These are phyloP conservation scores for Silvanus unidentatus DNA, from an alignment of 2,888 invertebrate species.

Conservation along the genomic window DNA sequence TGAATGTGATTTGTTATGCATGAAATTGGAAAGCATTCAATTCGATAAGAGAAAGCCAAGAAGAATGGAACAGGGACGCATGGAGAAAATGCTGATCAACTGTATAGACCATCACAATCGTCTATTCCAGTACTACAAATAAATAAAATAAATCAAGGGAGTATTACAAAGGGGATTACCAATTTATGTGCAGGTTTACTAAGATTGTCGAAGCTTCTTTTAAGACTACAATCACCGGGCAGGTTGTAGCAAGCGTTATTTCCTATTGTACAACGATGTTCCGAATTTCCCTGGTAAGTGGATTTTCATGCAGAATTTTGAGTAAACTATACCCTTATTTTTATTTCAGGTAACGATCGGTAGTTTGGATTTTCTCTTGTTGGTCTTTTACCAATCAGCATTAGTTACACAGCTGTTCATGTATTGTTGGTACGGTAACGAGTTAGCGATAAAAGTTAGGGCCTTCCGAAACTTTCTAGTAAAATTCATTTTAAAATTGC, in stretches of 20 bases:
- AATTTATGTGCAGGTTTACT: constrained; percentile 11
- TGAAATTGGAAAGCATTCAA: constrained; percentile 10
- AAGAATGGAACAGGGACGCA: neutral
- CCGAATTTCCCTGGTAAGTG: constrained; percentile 12
- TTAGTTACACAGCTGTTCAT: no score
- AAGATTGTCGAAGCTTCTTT: constrained; percentile 11
- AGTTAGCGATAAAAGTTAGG: no score
- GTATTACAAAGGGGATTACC: neutral
- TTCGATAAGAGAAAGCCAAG: neutral
- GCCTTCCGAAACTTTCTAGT: no score
- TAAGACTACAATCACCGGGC: constrained; percentile 7
- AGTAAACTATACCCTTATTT: no score
- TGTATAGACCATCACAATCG: constrained; percentile 15
- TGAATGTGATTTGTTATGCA: constrained; percentile 14
- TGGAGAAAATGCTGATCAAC: constrained; percentile 5
- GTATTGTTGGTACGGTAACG: no score
- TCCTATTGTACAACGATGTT: constrained; percentile 17
- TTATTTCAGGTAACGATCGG: no score
- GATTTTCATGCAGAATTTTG: no score
- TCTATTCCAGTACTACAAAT: constrained; percentile 12
- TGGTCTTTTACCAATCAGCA: no score
- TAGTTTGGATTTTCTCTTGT: no score
- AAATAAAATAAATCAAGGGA: neutral
- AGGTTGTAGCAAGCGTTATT: constrained; percentile 11
- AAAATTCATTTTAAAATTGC: no score